phyloP scores from a whole-genome alignment of 2,888 invertebrate genomes.

The Leuctra nigra region DNA sequence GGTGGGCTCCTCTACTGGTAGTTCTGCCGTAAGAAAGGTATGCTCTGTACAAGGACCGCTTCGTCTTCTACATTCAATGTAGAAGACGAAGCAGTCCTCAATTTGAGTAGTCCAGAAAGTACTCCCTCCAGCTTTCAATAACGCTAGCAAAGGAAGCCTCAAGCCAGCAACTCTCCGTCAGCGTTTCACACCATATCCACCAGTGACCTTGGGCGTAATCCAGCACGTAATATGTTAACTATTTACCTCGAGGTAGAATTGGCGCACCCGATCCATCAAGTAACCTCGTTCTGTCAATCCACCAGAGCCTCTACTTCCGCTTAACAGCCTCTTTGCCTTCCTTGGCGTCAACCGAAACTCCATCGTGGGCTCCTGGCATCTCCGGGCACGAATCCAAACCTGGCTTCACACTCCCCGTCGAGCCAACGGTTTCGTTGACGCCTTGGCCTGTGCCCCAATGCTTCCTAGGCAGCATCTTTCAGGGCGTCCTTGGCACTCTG shows the following conservation, averaged over 20 bases:
- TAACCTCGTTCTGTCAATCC: background rate
- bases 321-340: background rate
- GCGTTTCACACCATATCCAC: background rate
- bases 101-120: background rate
- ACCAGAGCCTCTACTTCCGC: background rate
- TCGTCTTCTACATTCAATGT: background rate
- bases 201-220: background rate
- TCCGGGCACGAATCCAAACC: background rate
- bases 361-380: background rate
- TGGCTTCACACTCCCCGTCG: background rate
- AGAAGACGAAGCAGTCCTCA: too few relatives aligned
- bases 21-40: background rate
- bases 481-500: background rate
- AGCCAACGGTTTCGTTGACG: background rate
- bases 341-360: background rate
- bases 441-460: background rate
- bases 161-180: background rate
- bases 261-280: background rate
- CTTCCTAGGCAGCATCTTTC: background rate
- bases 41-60: background rate
- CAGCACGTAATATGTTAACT: background rate
- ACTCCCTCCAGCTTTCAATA: background rate
- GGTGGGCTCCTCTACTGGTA: background rate
- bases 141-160: background rate
- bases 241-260: background rate